Conservation (phyloP, 2,113 vertebrate genomes). For the Thermophis baileyi region DNA sequence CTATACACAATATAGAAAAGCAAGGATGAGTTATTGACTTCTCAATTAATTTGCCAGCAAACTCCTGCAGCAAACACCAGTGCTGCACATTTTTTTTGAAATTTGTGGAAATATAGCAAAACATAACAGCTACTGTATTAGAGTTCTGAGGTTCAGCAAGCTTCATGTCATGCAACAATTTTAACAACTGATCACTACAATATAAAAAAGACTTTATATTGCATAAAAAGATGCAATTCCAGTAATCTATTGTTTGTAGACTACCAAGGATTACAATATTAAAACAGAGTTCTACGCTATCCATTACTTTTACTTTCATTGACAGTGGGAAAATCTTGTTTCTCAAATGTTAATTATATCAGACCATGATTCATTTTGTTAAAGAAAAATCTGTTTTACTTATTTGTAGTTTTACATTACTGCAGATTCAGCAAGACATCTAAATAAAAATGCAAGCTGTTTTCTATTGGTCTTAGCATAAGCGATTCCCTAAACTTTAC, state of each 20-base stretch:
- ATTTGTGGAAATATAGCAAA: not conserved
- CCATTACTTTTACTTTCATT: not conserved
- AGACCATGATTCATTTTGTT: not conserved
- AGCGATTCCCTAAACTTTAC: not conserved
- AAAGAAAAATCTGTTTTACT: not conserved
- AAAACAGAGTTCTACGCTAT: not conserved
- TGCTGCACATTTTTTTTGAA: not conserved
- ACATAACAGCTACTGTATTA: not conserved
- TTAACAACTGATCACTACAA: not conserved
- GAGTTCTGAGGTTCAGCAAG: not conserved
- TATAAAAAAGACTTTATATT: not conserved
- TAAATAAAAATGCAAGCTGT: not conserved
- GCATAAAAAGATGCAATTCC: not conserved
- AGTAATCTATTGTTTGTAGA: not conserved
- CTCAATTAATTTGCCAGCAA: not conserved
- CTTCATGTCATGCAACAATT: not conserved
- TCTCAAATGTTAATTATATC: not conserved
- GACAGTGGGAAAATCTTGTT: not conserved
- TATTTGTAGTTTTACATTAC: not conserved
- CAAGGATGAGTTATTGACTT: not conserved
- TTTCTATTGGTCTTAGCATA: not conserved
- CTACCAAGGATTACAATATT: not conserved
- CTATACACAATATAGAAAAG: not conserved
- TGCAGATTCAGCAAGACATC: not conserved
- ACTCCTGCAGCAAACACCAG: not conserved